phyloP scores from a whole-genome alignment of 2,797 vertebrate species.

The Cheracebus regulus region DNA sequence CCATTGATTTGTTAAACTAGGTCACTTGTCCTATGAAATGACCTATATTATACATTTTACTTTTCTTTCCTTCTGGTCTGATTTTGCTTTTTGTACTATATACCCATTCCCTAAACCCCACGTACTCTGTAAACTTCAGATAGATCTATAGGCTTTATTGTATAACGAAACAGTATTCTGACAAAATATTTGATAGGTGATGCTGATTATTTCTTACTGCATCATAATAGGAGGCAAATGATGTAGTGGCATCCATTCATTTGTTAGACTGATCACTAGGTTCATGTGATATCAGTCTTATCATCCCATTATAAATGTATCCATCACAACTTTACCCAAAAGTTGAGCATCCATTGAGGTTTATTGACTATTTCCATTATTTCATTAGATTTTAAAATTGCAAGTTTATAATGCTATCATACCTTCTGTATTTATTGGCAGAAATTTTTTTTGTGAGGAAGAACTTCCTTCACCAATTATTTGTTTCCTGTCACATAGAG shows the following conservation, averaged over 20 bases:
- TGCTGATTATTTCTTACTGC: neutral
- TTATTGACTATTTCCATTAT: neutral
- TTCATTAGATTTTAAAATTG: slow-evolving; percentile 19
- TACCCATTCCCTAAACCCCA: neutral
- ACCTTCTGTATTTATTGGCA: neutral
- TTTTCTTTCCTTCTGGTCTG: neutral
- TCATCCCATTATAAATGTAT: neutral
- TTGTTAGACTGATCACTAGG: neutral
- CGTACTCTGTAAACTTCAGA: neutral
- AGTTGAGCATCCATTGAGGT: neutral
- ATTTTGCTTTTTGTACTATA: slow-evolving; percentile 5
- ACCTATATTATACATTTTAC: neutral
- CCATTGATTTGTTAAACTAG: slow-evolving; percentile 17
- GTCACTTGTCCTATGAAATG: neutral
- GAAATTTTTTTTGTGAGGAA: neutral
- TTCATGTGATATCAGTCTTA: neutral
- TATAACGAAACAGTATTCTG: neutral
- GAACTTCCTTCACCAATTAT: neutral
- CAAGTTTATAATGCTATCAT: neutral
- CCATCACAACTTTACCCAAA: neutral
- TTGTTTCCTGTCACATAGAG: slow-evolving; percentile 21
- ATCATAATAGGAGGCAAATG: neutral
- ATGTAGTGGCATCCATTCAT: neutral
- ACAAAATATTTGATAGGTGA: neutral
- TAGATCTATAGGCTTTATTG: neutral